Evolutionary conservation across 2,797 vertebrate species (phyloP).

Genomic region (Sciaenops ocellatus): DNA sequence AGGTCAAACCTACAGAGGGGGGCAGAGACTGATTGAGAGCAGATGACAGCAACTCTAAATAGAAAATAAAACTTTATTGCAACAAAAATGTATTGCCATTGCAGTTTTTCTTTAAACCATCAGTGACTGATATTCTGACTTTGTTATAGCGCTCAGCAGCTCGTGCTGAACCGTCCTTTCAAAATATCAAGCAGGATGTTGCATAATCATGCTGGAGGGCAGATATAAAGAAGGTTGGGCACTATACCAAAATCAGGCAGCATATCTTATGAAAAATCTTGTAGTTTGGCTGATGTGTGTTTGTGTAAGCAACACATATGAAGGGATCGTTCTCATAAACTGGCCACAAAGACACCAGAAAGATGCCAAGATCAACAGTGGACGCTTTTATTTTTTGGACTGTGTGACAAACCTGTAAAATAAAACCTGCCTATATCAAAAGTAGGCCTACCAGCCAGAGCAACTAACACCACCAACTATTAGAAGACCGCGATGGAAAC

Average conservation of each 20-base stretch:
- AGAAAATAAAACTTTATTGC: background rate
- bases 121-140: background rate
- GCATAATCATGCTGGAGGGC: background rate
- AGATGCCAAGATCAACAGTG: background rate
- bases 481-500: no score
- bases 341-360: background rate
- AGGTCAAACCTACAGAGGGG: constrained; percentile 33
- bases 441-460: no score
- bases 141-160: background rate
- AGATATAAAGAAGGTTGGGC: background rate
- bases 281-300: no score
- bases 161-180: background rate
- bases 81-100: background rate
- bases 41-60: background rate
- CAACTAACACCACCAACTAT: background rate
- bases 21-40: background rate
- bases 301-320: background rate
- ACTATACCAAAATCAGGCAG: background rate
- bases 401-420: background rate
- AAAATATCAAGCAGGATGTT: background rate
- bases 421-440: background rate
- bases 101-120: background rate
- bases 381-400: background rate
- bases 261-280: background rate
- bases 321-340: background rate